A percentile compares a stretch with the other conserved stretches of the same genome.
These are phyloP conservation scores for Petromus typicus DNA, from an alignment of 2,113 vertebrate genomes.

Conservation along the genomic window DNA sequence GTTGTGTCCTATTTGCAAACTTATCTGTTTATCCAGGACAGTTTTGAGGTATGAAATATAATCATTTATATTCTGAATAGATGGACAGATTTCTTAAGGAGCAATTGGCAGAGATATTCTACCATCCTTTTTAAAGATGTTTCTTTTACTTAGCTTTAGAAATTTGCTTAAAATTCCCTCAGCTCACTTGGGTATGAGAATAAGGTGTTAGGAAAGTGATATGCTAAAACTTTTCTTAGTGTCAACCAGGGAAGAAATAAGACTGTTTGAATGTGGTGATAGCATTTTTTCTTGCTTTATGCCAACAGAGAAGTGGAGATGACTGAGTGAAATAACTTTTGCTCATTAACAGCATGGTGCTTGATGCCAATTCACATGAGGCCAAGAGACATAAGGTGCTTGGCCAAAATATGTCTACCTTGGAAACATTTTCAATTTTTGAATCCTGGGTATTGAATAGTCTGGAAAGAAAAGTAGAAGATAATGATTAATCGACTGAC, in stretches of 20 bases:
- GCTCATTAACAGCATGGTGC: constrained; percentile 10
- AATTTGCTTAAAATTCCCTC: constrained; percentile 38
- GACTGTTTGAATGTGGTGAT: not conserved
- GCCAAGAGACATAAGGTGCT: not conserved
- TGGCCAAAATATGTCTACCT: not conserved
- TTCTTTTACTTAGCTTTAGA: constrained; percentile 1
- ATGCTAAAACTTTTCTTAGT: not conserved
- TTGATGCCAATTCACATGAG: constrained; percentile 10
- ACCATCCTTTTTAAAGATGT: not conserved
- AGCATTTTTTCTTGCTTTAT: constrained; percentile 33
- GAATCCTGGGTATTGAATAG: not conserved
- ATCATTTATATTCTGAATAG: not conserved
- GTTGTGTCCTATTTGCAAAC: not conserved
- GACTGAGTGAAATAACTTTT: constrained; percentile 5
- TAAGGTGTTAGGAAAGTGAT: not conserved
- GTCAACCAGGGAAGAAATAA: not conserved
- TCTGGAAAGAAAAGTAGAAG: not conserved
- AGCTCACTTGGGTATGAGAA: constrained; percentile 4
- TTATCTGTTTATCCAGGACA: not conserved
- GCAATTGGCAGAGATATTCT: not conserved
- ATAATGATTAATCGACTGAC: not conserved
- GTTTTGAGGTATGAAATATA: constrained; percentile 27
- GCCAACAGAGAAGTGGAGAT: not conserved
- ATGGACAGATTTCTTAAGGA: not conserved
- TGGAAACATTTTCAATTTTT: constrained; percentile 10